Percentiles rank a stretch among this genome's conserved stretches.
phyloP scores from a whole-genome alignment of 2,797 vertebrate species.

The Peromyscus eremicus region DNA sequence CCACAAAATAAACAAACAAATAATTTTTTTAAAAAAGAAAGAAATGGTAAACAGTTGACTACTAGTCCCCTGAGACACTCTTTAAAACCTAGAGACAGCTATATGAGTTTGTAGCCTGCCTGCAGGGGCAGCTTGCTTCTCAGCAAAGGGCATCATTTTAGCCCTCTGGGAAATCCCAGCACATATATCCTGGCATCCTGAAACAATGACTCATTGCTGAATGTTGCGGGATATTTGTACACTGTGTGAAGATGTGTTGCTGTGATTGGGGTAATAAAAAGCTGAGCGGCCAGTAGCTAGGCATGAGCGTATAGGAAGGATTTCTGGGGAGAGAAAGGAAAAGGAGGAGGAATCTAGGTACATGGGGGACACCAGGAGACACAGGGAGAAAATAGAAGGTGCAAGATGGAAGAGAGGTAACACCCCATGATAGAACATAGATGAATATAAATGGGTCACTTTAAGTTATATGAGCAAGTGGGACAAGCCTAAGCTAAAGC shows the following conservation, averaged over 20 bases:
- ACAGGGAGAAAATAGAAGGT: not conserved
- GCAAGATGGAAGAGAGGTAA: not conserved
- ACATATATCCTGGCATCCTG: not conserved
- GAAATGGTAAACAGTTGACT: not conserved
- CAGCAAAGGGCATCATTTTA: not conserved
- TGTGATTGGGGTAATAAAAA: not conserved
- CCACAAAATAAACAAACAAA: not conserved
- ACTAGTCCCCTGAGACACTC: not conserved
- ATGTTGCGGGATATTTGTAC: not conserved
- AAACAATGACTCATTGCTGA: not conserved
- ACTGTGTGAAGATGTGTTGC: not conserved
- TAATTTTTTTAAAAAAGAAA: not conserved
- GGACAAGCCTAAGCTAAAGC: not conserved
- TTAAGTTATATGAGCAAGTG: not conserved
- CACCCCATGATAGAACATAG: not conserved
- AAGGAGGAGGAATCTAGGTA: not conserved
- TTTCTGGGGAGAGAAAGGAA: not conserved
- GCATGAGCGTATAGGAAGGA: not conserved
- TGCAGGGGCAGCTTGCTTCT: not conserved
- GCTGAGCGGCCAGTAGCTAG: not conserved
- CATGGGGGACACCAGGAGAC: not conserved
- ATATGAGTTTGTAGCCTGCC: constrained; percentile 15
- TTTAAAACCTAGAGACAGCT: constrained; percentile 32
- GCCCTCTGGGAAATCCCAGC: not conserved
- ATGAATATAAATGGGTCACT: not conserved